Base-by-base conservation (phyloP, 53 echinoderm and acorn worm genomes). In the Luidia sarsii region DNA sequence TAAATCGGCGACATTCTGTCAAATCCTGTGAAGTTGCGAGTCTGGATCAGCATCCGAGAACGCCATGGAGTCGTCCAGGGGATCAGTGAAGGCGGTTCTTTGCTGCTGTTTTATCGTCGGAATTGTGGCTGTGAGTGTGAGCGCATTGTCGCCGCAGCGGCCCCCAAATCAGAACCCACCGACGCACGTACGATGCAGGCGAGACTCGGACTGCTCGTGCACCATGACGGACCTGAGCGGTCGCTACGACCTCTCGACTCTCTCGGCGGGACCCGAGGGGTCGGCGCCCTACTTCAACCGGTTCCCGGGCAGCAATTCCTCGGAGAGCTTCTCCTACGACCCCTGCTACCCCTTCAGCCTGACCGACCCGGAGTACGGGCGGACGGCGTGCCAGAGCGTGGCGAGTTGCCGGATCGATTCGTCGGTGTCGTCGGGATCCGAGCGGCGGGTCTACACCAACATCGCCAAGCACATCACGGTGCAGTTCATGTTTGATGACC, bases 311-410 rank as follows among this genome's bases (percentile, higher is more conserved):
- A 28, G 82, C 28, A 61, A 77, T 46, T 3, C 0, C 34, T 77
- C 77, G 11, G 77, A 77, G 14, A 41, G 28, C n/a, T 77, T 43
- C 65, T 39, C 41, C 21, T 86, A 53, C 64, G 86, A 86, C 33
- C 86, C 86, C 0, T 86, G 86, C 59, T 46, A 55, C 2, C 55
- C 68, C 1, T 86, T 68, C 45, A 33, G 55, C 5, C 14, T 79
- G 0, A 11, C 3, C 33, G 49, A 55, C 28, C 15, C 69, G 25
- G 43, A 45, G 6, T 20, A 33, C 24, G 72, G 56, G 22, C 24
- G 33, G 32, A 77, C 4, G 14, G 22, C 27, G 37, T 86, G 85
- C 53, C 10, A 29, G 10, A 37, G 41, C 32, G 79, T 79, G 43
- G 75, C 75, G 3, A 67, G 9, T 18, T 85, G 85, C 33, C 64